Conservation (phyloP, 92 coral and sea anemone species). For the Palythoa caribaeorum region DNA sequence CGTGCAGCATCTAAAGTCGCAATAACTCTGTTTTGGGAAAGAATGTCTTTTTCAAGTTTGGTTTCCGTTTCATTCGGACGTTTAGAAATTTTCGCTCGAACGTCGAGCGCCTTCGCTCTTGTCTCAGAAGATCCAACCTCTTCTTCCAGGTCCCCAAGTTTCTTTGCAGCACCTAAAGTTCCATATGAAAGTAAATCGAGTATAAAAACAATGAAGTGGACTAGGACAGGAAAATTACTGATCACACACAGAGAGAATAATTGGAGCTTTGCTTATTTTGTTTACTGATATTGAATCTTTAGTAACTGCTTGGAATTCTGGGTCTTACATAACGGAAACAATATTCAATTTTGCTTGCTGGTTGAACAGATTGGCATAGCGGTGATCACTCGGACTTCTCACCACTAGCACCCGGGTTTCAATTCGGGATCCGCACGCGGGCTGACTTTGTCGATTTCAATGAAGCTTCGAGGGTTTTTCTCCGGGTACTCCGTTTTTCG, state of each 20-base stretch:
- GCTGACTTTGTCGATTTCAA: no score
- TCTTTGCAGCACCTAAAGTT: conserved; percentile 41
- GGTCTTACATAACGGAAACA: no score
- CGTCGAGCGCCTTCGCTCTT: conserved; percentile 24
- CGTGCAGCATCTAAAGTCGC: conserved; percentile 55
- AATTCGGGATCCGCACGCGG: no score
- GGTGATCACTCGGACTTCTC: no score
- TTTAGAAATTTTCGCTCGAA: conserved; percentile 66
- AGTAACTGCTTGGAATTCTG: no score
- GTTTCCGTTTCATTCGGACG: conserved; percentile 31
- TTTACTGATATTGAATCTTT: no score
- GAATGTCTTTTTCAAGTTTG: conserved; percentile 44
- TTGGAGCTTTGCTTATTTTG: no score
- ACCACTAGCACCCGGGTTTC: no score
- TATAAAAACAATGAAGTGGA: not conserved
- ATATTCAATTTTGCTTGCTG: no score
- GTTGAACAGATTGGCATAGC: no score
- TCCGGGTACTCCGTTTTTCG: no score
- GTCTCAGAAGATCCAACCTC: conserved; percentile 35
- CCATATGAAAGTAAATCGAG: not conserved
- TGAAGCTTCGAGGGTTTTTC: no score
- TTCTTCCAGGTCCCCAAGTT: conserved; percentile 39
- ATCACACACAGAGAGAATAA: not conserved
- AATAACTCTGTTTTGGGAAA: conserved; percentile 52
- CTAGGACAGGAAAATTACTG: not conserved